phyloP scores from a whole-genome alignment of 2,888 invertebrate species.

The Cabera pusaria region DNA sequence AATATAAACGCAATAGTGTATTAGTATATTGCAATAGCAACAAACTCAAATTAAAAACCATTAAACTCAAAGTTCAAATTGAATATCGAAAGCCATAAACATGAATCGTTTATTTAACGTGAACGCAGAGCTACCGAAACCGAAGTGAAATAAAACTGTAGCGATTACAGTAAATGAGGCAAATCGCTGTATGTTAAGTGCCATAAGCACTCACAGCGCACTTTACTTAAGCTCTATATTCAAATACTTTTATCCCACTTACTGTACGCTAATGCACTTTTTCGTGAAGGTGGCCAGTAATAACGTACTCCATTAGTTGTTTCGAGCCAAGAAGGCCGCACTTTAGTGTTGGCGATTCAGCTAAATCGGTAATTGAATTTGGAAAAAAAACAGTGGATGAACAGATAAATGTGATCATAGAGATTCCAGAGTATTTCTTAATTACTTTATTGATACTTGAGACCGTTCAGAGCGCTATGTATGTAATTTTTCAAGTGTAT shows the following conservation, averaged over 20 bases:
- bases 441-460: too few relatives aligned
- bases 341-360: constrained; percentile 51
- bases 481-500: constrained; percentile 7
- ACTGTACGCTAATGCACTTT: constrained; percentile 77
- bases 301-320: constrained; percentile 72
- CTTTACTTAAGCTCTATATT: constrained; percentile 76
- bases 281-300: constrained; percentile 72
- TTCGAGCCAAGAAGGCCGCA: constrained; percentile 54
- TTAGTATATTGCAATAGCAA: too few relatives aligned
- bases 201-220: constrained; percentile 68
- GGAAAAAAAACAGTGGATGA: constrained; percentile 18
- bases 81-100: constrained; percentile 47
- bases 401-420: constrained; percentile 22
- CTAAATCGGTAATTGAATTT: constrained; percentile 36
- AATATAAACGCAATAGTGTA: constrained; percentile 32
- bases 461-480: too few relatives aligned
- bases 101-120: constrained; percentile 46
- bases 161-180: constrained; percentile 69
- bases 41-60: constrained; percentile 45
- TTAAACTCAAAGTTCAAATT: constrained; percentile 44
- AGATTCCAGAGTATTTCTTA: not conserved
- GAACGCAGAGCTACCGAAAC: constrained; percentile 43
- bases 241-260: constrained; percentile 78
- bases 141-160: constrained; percentile 55
- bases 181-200: constrained; percentile 71